A percentile compares a stretch with the other conserved stretches of the same genome.
These are phyloP conservation scores for Megaceryle alcyon DNA, from an alignment of 2,797 vertebrate species.

Conservation along the genomic window DNA sequence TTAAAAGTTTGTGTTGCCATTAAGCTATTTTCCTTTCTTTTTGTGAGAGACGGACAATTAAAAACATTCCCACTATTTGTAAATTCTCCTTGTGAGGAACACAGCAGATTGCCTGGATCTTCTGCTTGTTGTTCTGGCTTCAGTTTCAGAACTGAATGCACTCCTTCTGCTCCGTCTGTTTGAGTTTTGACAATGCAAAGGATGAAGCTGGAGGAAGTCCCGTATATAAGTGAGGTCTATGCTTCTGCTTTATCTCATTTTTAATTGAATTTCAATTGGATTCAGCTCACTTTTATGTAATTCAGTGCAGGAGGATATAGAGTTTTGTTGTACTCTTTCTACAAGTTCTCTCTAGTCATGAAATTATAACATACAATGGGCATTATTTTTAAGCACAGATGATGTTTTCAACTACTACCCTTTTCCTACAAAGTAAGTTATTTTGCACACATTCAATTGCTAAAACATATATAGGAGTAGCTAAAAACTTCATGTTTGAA, in stretches of 20 bases:
- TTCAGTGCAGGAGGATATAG: not conserved
- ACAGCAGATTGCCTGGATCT: slow-evolving; percentile 84
- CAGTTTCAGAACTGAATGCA: slow-evolving; percentile 80
- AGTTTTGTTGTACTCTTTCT: slow-evolving; percentile 12
- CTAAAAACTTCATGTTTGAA: slow-evolving; percentile 22
- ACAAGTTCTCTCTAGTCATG: not conserved
- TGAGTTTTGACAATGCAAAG: slow-evolving; percentile 82
- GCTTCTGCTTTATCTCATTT: slow-evolving; percentile 69
- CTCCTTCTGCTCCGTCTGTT: slow-evolving; percentile 86
- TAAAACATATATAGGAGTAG: slow-evolving; percentile 15
- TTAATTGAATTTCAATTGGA: slow-evolving; percentile 66
- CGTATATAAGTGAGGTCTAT: slow-evolving; percentile 67
- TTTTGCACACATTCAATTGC: not conserved
- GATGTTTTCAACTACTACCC: slow-evolving; percentile 40
- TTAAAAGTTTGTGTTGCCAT: slow-evolving; percentile 43
- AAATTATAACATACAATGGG: slow-evolving; percentile 23
- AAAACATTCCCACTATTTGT: slow-evolving; percentile 75
- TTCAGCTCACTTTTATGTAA: slow-evolving; percentile 50
- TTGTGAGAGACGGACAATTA: slow-evolving; percentile 73
- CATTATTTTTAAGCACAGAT: slow-evolving; percentile 44
- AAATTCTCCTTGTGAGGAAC: slow-evolving; percentile 80
- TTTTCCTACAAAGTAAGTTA: slow-evolving; percentile 49
- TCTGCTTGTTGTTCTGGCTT: slow-evolving; percentile 82
- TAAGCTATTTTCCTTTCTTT: slow-evolving; percentile 61
- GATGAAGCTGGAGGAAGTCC: slow-evolving; percentile 79